These are phyloP conservation scores for Eudorcas thomsonii DNA, from an alignment of 2,113 vertebrate genomes.

Conservation along the genomic window DNA sequence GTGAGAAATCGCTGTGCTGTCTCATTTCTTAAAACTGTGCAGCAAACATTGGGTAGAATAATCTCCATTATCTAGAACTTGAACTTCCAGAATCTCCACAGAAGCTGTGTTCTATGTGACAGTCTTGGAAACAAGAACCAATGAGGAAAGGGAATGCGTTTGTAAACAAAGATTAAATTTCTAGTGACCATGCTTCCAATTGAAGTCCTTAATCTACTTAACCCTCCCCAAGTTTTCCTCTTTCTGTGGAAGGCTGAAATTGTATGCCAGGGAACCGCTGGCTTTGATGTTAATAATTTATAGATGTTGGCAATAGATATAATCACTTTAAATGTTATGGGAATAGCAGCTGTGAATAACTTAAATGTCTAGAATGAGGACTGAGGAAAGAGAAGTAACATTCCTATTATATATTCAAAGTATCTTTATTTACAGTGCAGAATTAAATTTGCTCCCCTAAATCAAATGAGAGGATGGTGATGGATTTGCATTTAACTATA, in stretches of 20 bases:
- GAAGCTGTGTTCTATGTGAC: fast-evolving
- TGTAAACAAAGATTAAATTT: constrained; percentile 15
- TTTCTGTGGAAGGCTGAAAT: constrained; percentile 50
- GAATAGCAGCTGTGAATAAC: constrained; percentile 65
- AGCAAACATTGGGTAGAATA: not conserved
- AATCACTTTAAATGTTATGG: constrained; percentile 73
- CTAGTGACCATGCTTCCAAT: constrained; percentile 1
- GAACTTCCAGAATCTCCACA: not conserved
- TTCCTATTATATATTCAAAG: constrained; percentile 11
- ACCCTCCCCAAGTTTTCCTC: not conserved
- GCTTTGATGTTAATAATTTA: constrained; percentile 77
- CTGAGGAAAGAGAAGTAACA: not conserved
- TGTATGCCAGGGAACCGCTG: constrained; percentile 35
- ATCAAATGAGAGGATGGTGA: not conserved
- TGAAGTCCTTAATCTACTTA: constrained; percentile 48
- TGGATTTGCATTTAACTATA: constrained; percentile 1
- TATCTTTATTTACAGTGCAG: not conserved
- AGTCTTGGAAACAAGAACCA: not conserved
- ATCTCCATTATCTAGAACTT: not conserved
- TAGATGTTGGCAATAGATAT: constrained; percentile 69
- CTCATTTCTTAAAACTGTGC: not conserved
- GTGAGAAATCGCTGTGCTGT: not conserved
- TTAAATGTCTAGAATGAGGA: constrained; percentile 37
- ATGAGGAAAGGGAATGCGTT: not conserved
- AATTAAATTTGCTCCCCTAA: constrained; percentile 43